Base-by-base conservation (phyloP, 37 sponge, comb jelly and placozoan genomes). In the Ephydatia muelleri region DNA sequence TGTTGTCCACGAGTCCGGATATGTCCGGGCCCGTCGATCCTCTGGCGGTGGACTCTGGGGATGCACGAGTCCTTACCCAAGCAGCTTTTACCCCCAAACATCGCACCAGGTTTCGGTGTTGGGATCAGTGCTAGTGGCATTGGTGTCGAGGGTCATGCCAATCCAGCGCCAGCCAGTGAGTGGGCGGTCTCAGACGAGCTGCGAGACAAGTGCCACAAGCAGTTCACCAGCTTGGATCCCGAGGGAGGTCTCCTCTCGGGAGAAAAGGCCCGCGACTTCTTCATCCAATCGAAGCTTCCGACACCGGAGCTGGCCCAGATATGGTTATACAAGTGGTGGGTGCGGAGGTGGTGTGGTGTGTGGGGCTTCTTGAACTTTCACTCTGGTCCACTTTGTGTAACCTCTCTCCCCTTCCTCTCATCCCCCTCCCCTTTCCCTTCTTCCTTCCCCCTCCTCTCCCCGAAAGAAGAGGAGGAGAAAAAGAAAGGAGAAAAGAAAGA, bases 251-350 rank as follows among this genome's bases (percentile, higher is more conserved):
- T 82, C 6, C 90, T 93, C 28, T 68, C 81, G 3, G 91, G 94
- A 38, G 93, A 92, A 28, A 83, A 93, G 33, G 96, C 96, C n/a
- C 73, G 96, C n/a, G 72, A 73, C 25, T 96, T 93, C 87, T 96
- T 96, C 67, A 64, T 88, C 39, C 79, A 83, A 38, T 96, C 96
- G 2, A 84, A 88, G 37, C 78, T 96, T 19, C 96, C 94, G 0
- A 91, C 85, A 37, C 70, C 76, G 19, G 94, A 96, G 69, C 83
- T 96, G 3, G 93, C 96, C 19, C 57, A 43, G 0, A 96, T 96
- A 29, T 96, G 96, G 96, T 94, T 38, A 19, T 64, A 19, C 3
- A n/a, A 43, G 64, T 43, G 21, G 36, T 25, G 32, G 3, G 75
- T 74, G 75, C 13, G 75, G 3, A 16, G 2, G 47, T 43, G 47